Evolutionary conservation across 2,113 vertebrate species (phyloP).

Genomic region (Urocitellus parryii): DNA sequence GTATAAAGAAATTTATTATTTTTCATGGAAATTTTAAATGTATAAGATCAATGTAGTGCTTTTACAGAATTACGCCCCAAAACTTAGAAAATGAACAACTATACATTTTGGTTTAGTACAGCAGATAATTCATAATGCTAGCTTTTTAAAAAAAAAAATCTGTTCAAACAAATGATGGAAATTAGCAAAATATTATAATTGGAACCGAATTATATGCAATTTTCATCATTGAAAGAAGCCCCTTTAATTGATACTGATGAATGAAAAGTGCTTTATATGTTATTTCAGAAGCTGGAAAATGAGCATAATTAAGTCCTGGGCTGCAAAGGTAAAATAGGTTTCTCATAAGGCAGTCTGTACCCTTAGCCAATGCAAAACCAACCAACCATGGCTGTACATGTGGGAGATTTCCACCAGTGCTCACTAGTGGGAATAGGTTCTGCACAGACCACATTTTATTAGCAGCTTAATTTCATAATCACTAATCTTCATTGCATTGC

Average conservation of each 20-base stretch:
- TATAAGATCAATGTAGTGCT: not conserved
- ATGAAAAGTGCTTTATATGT: conserved; percentile 33
- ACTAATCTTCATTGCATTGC: conserved; percentile 7
- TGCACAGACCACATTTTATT: not conserved
- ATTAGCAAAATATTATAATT: conserved; percentile 37
- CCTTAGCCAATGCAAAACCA: not conserved
- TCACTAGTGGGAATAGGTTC: not conserved
- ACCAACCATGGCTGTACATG: not conserved
- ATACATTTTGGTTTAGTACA: not conserved
- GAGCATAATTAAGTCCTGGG: conserved; percentile 5
- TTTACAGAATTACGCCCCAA: not conserved
- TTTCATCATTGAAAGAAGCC: conserved; percentile 30
- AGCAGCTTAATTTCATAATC: not conserved
- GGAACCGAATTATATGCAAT: not conserved
- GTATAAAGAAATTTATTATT: not conserved
- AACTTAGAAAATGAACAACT: not conserved
- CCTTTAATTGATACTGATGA: conserved; percentile 23
- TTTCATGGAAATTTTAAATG: conserved; percentile 1
- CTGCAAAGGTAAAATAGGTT: conserved; percentile 25
- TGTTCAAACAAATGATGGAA: not conserved
- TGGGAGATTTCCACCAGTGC: not conserved
- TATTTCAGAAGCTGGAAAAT: conserved; percentile 30
- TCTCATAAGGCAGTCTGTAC: not conserved
- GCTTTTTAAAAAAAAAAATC: conserved; percentile 19
- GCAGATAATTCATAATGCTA: not conserved